Evolutionary conservation across 2,797 vertebrate species (phyloP).

Genomic region (Tenualosa ilisha): DNA sequence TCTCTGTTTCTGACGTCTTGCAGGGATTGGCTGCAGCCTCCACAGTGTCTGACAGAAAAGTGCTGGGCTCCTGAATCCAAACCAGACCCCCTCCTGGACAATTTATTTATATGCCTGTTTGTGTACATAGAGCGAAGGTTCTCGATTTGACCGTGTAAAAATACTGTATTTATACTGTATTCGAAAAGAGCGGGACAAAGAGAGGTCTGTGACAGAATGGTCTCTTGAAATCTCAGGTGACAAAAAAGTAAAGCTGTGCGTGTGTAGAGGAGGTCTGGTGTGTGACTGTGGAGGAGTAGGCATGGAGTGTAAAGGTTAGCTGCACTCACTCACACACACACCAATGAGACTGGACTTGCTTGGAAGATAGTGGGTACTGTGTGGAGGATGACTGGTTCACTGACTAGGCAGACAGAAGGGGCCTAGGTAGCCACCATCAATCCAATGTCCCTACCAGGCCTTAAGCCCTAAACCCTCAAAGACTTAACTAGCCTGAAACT

Average conservation of each 20-base stretch:
- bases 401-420: neutral
- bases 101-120: conserved; percentile 74
- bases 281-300: conserved; percentile 63
- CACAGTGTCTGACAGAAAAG: conserved; percentile 62
- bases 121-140: conserved; percentile 70
- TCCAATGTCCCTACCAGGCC: neutral
- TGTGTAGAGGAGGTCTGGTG: conserved; percentile 43
- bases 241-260: conserved; percentile 54
- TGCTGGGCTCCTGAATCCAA: conserved; percentile 59
- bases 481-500: no score
- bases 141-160: conserved; percentile 61
- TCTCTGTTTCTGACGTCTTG: conserved; percentile 28
- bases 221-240: conserved; percentile 68
- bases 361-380: neutral
- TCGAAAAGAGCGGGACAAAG: conserved; percentile 62
- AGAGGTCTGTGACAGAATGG: conserved; percentile 66
- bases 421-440: neutral
- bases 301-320: conserved; percentile 25
- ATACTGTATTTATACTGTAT: neutral
- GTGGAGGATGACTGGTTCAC: neutral
- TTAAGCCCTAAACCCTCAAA: no score
- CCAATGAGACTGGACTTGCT: neutral
- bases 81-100: conserved; percentile 65
- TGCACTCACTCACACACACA: no score
- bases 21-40: conserved; percentile 42